A percentile compares a stretch with the other conserved stretches of the same genome.
These are phyloP conservation scores for Onchidella celtica DNA, from an alignment of 2,888 invertebrate genomes.

Conservation along the genomic window DNA sequence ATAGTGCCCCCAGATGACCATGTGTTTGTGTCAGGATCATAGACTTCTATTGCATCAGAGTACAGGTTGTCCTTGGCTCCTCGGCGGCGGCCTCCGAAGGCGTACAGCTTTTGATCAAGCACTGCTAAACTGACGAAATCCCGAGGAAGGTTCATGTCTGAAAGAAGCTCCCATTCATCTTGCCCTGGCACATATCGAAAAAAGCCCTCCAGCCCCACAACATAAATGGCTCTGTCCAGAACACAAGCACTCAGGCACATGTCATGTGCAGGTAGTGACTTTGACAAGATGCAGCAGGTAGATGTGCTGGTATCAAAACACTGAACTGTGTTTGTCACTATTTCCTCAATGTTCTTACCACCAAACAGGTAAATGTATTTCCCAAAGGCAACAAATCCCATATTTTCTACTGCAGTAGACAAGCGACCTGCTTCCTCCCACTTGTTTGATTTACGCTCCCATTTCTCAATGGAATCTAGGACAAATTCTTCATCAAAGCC, in stretches of 20 bases:
- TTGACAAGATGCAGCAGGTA: conserved; percentile 62
- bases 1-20: conserved; percentile 70
- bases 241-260: conserved; percentile 74
- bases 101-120: conserved; percentile 72
- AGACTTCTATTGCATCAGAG: conserved; percentile 72
- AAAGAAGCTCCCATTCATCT: conserved; percentile 69
- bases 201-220: conserved; percentile 73
- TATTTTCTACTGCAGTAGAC: conserved; percentile 74
- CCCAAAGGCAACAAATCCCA: conserved; percentile 72
- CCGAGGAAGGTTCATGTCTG: conserved; percentile 70
- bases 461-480: conserved; percentile 70
- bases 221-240: conserved; percentile 69
- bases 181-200: conserved; percentile 67
- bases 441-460: conserved; percentile 67
- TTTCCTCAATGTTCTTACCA: conserved; percentile 74
- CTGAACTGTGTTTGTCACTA: conserved; percentile 74
- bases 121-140: conserved; percentile 75
- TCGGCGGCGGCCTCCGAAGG: conserved; percentile 71
- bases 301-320: conserved; percentile 69
- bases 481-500: conserved; percentile 75
- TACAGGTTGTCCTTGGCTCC: conserved; percentile 74
- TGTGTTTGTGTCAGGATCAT: conserved; percentile 63
- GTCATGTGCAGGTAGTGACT: conserved; percentile 71
- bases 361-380: conserved; percentile 73
- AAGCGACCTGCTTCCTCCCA: conserved; percentile 69